Conservation (phyloP, 2,888 invertebrate genomes). For the Eugnorisma glareosa region DNA sequence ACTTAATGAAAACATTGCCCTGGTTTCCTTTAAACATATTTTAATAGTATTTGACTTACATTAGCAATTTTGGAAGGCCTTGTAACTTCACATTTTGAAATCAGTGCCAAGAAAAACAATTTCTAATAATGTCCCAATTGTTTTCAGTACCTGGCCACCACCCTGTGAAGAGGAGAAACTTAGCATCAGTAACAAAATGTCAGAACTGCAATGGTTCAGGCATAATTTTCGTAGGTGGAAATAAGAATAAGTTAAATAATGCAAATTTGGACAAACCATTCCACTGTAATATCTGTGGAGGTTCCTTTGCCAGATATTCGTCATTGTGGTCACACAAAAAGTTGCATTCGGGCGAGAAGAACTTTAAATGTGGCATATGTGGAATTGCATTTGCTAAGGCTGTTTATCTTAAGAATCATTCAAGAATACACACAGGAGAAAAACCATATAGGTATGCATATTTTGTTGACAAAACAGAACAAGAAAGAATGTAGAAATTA, state of each 20-base stretch:
- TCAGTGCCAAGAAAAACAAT: not conserved
- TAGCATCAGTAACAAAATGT: conserved; percentile 96
- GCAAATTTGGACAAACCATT: conserved; percentile 94
- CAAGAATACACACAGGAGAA: conserved; percentile 95
- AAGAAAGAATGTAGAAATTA: not conserved
- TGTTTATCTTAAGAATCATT: conserved; percentile 97
- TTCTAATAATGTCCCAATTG: conserved; percentile 7
- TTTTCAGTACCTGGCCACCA: conserved; percentile 91
- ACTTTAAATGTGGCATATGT: conserved; percentile 96
- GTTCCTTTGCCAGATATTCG: conserved; percentile 95
- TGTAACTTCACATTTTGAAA: not conserved
- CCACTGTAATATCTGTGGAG: conserved; percentile 96
- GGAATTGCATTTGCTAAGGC: conserved; percentile 97
- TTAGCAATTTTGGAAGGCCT: not conserved
- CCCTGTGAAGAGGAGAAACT: conserved; percentile 95
- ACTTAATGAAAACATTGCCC: not conserved
- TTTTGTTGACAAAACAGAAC: not conserved
- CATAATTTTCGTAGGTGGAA: conserved; percentile 94
- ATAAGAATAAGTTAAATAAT: conserved; percentile 91
- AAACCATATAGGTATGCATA: conserved; percentile 84
- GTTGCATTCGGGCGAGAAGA: conserved; percentile 95
- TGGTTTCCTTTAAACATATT: not conserved
- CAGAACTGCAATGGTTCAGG: conserved; percentile 97
- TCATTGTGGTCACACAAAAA: conserved; percentile 97
- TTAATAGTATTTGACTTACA: not conserved